Evolutionary conservation across 2,888 invertebrate genomes (phyloP), one percentile per base, ranked within the genome.

Genomic region (Xanthia icteritia): DNA sequence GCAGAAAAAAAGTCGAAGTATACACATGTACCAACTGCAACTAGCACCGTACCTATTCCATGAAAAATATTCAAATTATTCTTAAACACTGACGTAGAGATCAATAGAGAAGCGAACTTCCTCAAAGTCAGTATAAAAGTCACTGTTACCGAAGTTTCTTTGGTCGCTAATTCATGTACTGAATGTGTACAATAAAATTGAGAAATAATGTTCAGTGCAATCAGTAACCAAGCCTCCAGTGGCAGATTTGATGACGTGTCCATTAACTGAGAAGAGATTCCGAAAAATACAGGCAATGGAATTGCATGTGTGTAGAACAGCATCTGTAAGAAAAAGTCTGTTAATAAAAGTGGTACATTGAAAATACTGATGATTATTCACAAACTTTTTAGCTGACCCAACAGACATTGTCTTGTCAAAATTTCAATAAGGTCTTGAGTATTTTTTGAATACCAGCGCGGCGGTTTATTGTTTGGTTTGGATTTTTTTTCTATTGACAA

Each of bases 31-130:
- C 96, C 96, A 4, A 94, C 72, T 51, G 91, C 92, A 9, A 96
- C 96, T 74, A 96, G 90, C 31, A 92, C 72, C 1, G 95, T 92
- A 4, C 96, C 96, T 42, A 94, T 27, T 2, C 94, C 88, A 88
- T 96, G 96, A 71, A 93, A 92, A 51, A 91, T 17, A 27, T 95
- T 96, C 51, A 96, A 88, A 90, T 92, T 95, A 89, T 94, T 96
- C 89, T 96, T 96, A 93, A 96, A 96, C 86, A 95, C 90, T 89
- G 96, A 8, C 0, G 95, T 92, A 0, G 96, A 96, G 86, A 96
- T 91, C 67, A 96, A 67, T 3, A 96, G 84, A 9, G 96, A 96
- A 0, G 94, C 80, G 88, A 96, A 96, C 76, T 95, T 96, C 77
- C 96, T 93, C 79, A 96, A 70, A 58, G 96, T 96, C 58, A 96